phyloP scores from a whole-genome alignment of 1,140 invertebrate genomes.

The Cataglyphis hispanica region DNA sequence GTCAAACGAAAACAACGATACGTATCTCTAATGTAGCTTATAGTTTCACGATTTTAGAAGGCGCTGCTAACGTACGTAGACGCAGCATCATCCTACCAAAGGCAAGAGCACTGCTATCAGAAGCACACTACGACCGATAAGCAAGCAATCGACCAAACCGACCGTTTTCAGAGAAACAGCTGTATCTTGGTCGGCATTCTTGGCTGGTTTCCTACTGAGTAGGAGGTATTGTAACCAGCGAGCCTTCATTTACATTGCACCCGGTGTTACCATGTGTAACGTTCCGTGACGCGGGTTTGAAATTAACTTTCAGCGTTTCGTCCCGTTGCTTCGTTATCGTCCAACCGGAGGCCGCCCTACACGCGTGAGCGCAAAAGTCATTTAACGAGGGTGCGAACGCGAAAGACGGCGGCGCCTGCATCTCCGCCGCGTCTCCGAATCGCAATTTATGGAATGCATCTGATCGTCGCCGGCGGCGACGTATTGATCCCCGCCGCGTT shows the following conservation, averaged over 20 bases:
- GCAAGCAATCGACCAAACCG: slow-evolving; percentile 57
- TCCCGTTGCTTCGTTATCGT: slow-evolving; percentile 43
- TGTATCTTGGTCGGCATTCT: slow-evolving; percentile 53
- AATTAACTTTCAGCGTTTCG: slow-evolving; percentile 45
- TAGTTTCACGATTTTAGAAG: not conserved
- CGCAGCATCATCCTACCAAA: not conserved
- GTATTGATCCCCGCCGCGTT: slow-evolving; percentile 44
- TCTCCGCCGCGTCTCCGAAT: slow-evolving; percentile 18
- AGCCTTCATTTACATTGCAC: slow-evolving; percentile 51
- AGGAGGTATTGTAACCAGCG: slow-evolving; percentile 27
- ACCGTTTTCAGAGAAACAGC: slow-evolving; percentile 4
- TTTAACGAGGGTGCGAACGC: not conserved
- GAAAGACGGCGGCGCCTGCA: slow-evolving; percentile 25
- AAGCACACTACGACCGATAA: slow-evolving; percentile 41
- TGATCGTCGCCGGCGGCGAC: not conserved
- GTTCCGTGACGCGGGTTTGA: slow-evolving; percentile 35
- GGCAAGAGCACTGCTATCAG: slow-evolving; percentile 22
- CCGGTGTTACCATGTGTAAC: slow-evolving; percentile 55
- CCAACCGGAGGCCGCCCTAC: slow-evolving; percentile 43
- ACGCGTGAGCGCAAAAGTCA: slow-evolving; percentile 12
- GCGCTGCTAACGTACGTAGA: not conserved
- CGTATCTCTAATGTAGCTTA: not conserved
- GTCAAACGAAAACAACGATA: not conserved
- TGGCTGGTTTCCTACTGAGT: slow-evolving; percentile 31
- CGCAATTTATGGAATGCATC: slow-evolving; percentile 48